Evolutionary conservation across 1,140 invertebrate genomes (phyloP), one percentile per base, ranked within the genome.

Genomic region (Ceratina australensis): DNA sequence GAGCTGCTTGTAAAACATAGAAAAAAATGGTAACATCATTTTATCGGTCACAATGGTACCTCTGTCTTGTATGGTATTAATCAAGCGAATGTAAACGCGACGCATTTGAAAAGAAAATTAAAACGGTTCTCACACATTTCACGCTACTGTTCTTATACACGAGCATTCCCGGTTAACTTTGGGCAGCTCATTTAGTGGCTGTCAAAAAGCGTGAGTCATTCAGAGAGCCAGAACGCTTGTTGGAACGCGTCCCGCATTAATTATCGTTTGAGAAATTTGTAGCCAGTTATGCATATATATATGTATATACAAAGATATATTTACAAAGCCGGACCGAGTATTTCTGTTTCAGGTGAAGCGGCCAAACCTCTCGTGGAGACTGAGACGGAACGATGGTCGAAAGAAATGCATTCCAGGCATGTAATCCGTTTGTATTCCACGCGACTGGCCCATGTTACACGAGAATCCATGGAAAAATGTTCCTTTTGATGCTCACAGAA

Each of bases 351-450:
- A 69, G 76, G 66, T 66, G 69, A 83, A 75, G 75, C 65, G 80
- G 72, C 68, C 73, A 69, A 69, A 5, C 33, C 33, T 42, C 42
- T 15, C 1, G 50, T n/a, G 42, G 13, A 22, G 47, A 42, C 33
- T 42, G 57, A 0, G 33, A n/a, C 0, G 22, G 26, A 50, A 16
- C 63, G 60, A 24, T 24, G 79, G 73, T 18, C 65, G 82, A 84
- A 86, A 83, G 79, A 83, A 80, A 80, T 72, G 75, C 79, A 88
- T 82, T 87, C 80, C 81, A 84, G 80, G 80, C 83, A 85, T 88
- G 87, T 88, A 88, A 89, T 88, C 84, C 74, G 77, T 86, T 88
- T 87, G 87, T 87, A 86, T 87, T 85, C 86, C 83, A 82, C 59
- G 81, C 81, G 86, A 86, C 85, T 87, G 77, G 73, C 72, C 80